Percentiles rank a stretch among this genome's conserved stretches.
These are phyloP conservation scores for Oxyruncus cristatus DNA, from an alignment of 2,113 vertebrate genomes.

Conservation along the genomic window DNA sequence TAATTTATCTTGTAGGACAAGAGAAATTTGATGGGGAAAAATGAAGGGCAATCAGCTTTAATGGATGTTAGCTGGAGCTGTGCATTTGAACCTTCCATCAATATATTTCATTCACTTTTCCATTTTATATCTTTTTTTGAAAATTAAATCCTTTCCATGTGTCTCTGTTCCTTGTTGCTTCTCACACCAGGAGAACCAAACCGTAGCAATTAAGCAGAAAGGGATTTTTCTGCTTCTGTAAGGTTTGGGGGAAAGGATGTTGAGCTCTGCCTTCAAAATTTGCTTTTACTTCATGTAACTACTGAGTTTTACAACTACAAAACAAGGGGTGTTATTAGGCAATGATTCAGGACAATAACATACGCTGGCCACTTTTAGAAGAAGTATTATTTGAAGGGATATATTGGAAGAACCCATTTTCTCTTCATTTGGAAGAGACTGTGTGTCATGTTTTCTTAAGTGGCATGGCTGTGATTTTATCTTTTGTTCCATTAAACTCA, in stretches of 20 bases:
- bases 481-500: not conserved
- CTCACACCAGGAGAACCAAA: not conserved
- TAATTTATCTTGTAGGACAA: conserved; percentile 36
- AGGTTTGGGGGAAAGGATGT: not conserved
- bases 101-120: not conserved
- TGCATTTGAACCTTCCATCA: not conserved
- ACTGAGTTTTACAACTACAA: not conserved
- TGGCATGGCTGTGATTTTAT: not conserved
- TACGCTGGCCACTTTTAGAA: not conserved
- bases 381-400: not conserved
- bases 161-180: not conserved
- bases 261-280: not conserved
- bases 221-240: not conserved
- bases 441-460: not conserved
- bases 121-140: conserved; percentile 12
- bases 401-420: not conserved
- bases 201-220: not conserved
- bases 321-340: not conserved
- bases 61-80: conserved; percentile 31
- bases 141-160: conserved; percentile 31
- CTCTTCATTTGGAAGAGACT: not conserved
- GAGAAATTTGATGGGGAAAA: conserved; percentile 32
- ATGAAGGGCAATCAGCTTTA: conserved; percentile 40
- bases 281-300: not conserved
- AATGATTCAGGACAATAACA: not conserved